Evolutionary conservation across 2,888 invertebrate species (phyloP), one percentile per base, ranked within the genome.

Genomic region (Papilio protenor): DNA sequence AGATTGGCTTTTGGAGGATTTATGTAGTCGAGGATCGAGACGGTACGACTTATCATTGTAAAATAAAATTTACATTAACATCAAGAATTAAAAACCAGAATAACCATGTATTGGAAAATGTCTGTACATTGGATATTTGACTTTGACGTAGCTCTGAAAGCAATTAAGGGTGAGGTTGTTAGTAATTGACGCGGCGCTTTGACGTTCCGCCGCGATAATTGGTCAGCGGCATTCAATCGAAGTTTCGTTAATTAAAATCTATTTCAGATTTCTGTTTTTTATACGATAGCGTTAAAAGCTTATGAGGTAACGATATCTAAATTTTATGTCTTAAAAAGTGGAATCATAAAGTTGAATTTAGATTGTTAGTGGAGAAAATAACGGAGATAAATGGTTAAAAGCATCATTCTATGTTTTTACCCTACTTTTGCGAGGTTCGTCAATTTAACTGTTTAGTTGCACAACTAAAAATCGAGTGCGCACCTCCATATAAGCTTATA

Each of bases 101-200:
- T 49, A 55, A 47, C 18, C 59, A 52, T 33, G 47, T 45, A 23
- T 47, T 52, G 27, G 18, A 73, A 73, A 23, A 55, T 21, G 33
- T 11, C 52, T 27, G 27, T 40, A 55, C 27, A 33, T 66, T 33
- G 33, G 40, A 72, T 72, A 55, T 27, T 45, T 40, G 21, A 66
- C 45, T 16, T 33, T 23, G 61, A 23, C 61, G 61, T 61, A 74
- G 23, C 61, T 47, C 5, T 61, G 59, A 74, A 74, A 61, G 73
- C 61, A 74, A 74, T 74, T 74, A 61, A 57, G 61, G 16, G 72
- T 55, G 12, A 49, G 49, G 16, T 33, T 72, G 52, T 52, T 47
- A 45, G 73, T 73, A 73, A 73, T 73, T 73, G 73, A 40, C 47
- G 57, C 73, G 33, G 45, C 57, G 59, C 73, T 74, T 61, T 74